Base-by-base conservation (phyloP, 2,797 vertebrate species). In the Anolis apletophallus region DNA sequence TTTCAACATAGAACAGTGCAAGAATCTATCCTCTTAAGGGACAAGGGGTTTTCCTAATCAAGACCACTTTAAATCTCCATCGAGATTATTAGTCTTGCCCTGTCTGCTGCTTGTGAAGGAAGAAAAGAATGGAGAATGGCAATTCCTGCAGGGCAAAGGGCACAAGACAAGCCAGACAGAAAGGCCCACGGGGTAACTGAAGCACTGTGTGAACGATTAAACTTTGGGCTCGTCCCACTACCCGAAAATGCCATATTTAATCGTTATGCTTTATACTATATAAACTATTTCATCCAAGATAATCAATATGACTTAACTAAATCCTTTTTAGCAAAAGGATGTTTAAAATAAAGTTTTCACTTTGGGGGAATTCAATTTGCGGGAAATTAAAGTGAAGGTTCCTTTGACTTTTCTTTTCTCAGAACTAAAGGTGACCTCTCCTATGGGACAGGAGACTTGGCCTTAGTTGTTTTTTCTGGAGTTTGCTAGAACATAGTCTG, bases 31-130 rank as follows among this genome's bases (percentile, higher is more conserved):
- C 88, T 94, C 87, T 92, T 89, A 5, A 76, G 21, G 90, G 86
- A 86, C 84, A 91, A 76, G 88, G 90, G 73, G 46, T 88, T 94
- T 93, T 91, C 85, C 91, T 94, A 94, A 94, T 93, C 93, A 95
- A 88, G 85, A 93, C 93, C 89, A 85, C 81, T 93, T 93, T 95
- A 94, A 94, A 95, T 94, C 93, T 92, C 91, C 90, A 92, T 91
- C 94, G 88, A 88, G 84, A 90, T 94, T 93, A 94, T 93, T 93
- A 93, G 55, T 72, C 90, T 93, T 91, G 83, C 91, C 91, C 89
- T 1, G 21, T 73, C 85, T 92, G 89, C 88, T 91, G 80, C 80
- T 78, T 77, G 68, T 57, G 85, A 78, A 91, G 87, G 93, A 93
- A 89, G 79, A 87, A 75, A 85, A 16, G 9, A 81, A 85, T 81